These are phyloP conservation scores for Pseudorasbora parva DNA, from an alignment of 2,113 vertebrate species.

Conservation along the genomic window DNA sequence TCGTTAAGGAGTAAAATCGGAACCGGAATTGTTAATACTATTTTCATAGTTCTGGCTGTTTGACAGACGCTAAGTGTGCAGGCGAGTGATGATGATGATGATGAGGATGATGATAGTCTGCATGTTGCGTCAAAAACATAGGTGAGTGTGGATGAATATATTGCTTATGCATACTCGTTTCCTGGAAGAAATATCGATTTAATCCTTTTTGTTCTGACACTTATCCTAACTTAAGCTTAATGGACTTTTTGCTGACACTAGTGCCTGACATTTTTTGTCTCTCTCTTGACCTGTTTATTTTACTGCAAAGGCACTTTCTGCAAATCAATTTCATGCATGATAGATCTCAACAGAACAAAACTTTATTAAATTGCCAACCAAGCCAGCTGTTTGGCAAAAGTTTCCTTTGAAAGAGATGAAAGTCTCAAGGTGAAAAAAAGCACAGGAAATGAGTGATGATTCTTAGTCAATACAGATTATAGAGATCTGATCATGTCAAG, in stretches of 20 bases:
- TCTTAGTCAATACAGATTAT: slow-evolving; percentile 46
- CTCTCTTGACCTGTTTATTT: slow-evolving; percentile 35
- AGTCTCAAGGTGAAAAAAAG: slow-evolving; percentile 34
- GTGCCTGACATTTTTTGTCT: slow-evolving; percentile 22
- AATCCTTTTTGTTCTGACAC: slow-evolving; percentile 38
- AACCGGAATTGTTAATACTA: background rate
- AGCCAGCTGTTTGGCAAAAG: slow-evolving; percentile 21
- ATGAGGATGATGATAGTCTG: background rate
- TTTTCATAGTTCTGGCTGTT: background rate
- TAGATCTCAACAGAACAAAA: slow-evolving; percentile 2
- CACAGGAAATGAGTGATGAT: slow-evolving; percentile 43
- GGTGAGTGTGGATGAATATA: slow-evolving; percentile 19
- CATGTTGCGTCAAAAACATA: slow-evolving; percentile 47
- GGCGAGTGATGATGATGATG: slow-evolving; percentile 3
- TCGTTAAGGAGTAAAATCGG: background rate
- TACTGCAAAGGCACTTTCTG: slow-evolving; percentile 33
- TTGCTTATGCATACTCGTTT: slow-evolving; percentile 20
- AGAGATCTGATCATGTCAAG: slow-evolving; percentile 43
- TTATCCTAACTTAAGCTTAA: slow-evolving; percentile 38
- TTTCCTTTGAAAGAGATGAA: slow-evolving; percentile 13
- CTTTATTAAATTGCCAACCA: slow-evolving; percentile 3
- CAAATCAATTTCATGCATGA: slow-evolving; percentile 34
- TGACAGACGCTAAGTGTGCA: background rate
- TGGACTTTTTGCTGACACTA: slow-evolving; percentile 44
- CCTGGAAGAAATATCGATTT: slow-evolving; percentile 36